A percentile compares a stretch with the other conserved stretches of the same genome.
Evolutionary conservation across 2,797 vertebrate species (phyloP).

Genomic region (Pseudochromis fuscus): DNA sequence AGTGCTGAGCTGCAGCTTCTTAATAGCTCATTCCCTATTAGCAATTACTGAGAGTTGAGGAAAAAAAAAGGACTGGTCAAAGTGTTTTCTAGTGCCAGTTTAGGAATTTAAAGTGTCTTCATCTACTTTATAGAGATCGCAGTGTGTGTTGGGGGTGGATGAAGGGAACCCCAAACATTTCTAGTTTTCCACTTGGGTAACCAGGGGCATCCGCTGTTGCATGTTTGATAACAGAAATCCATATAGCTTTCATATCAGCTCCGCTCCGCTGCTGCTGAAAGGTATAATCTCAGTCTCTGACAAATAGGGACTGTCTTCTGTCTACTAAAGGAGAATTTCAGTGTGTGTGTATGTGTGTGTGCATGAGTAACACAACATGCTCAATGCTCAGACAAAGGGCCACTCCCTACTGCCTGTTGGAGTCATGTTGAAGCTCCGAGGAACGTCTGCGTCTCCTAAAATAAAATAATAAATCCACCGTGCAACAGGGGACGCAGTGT

Average conservation of each 20-base stretch:
- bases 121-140: constrained; percentile 47
- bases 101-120: constrained; percentile 50
- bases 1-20: constrained; percentile 58
- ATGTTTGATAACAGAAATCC: constrained; percentile 63
- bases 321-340: constrained; percentile 43
- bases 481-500: constrained; percentile 54
- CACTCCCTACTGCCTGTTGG: constrained; percentile 62
- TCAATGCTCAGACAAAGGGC: constrained; percentile 70
- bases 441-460: constrained; percentile 29
- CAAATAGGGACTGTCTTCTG: constrained; percentile 51
- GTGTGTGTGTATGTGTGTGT: constrained; percentile 36
- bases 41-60: constrained; percentile 72
- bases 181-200: constrained; percentile 56
- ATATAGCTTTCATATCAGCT: constrained; percentile 62
- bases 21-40: constrained; percentile 62
- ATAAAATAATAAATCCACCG: constrained; percentile 51
- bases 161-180: constrained; percentile 47
- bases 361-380: constrained; percentile 14
- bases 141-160: too few species aligned
- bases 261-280: constrained; percentile 57
- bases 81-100: constrained; percentile 43
- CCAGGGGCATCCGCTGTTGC: constrained; percentile 35
- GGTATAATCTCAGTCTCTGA: constrained; percentile 64
- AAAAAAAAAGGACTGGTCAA: constrained; percentile 56
- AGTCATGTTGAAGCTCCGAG: constrained; percentile 38